Percentiles rank a stretch among this genome's conserved stretches.
These are phyloP conservation scores for Pharmacophagus antenor DNA, from an alignment of 2,888 invertebrate species.

Conservation along the genomic window DNA sequence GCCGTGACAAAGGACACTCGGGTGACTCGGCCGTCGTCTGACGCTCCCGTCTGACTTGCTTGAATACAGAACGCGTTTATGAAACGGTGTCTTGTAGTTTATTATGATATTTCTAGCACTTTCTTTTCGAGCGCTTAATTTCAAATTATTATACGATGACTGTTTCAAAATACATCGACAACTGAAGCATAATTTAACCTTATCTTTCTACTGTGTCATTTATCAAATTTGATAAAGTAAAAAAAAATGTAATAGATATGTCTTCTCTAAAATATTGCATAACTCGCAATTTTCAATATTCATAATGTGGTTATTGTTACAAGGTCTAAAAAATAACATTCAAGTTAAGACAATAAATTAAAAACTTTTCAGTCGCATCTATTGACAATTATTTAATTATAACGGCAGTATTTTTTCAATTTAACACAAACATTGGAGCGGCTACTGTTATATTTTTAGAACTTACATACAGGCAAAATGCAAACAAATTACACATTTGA, in stretches of 20 bases:
- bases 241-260: too few species aligned
- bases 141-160: background rate
- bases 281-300: too few species aligned
- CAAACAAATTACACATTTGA: slow-evolving; percentile 13
- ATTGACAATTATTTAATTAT: background rate
- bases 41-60: slow-evolving; percentile 34
- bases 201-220: too few species aligned
- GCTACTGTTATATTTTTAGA: too few species aligned
- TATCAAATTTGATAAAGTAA: too few species aligned
- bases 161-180: background rate
- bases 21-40: slow-evolving; percentile 39
- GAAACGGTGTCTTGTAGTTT: slow-evolving; percentile 19
- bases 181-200: background rate
- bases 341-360: background rate
- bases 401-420: background rate
- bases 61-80: slow-evolving; percentile 33
- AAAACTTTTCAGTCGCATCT: background rate
- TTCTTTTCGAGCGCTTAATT: background rate
- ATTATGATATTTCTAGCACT: slow-evolving; percentile 2
- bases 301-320: background rate
- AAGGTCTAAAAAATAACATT: background rate
- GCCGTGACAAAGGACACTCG: slow-evolving; percentile 67
- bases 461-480: too few species aligned
- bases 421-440: too few species aligned
- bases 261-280: too few species aligned